Evolutionary conservation across 2,888 invertebrate genomes (phyloP).

Genomic region (Hyposoter dolosus): DNA sequence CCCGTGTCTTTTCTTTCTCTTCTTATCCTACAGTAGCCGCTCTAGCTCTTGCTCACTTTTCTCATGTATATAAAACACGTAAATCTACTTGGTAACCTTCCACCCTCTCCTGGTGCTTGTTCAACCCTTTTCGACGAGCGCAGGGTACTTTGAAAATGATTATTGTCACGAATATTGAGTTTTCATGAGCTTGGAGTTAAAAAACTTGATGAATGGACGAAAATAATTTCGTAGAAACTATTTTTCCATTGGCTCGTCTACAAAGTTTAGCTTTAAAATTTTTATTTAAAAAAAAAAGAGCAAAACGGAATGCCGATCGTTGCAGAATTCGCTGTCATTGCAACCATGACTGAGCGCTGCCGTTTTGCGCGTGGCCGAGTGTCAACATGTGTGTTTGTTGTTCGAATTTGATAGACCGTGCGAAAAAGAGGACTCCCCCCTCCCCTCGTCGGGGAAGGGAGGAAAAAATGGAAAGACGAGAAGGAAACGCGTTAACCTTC

Average conservation of each 20-base stretch:
- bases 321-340: conserved; percentile 4
- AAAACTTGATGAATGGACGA: background rate
- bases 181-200: background rate
- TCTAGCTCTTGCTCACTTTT: conserved; percentile 48
- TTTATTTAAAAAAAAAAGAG: background rate
- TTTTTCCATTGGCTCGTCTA: background rate
- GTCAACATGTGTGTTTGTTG: conserved; percentile 71
- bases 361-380: conserved; percentile 11
- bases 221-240: background rate
- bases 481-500: conserved; percentile 17
- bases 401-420: conserved; percentile 75
- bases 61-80: conserved; percentile 27
- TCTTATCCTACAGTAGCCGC: conserved; percentile 57
- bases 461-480: conserved; percentile 45
- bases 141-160: conserved; percentile 47
- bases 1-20: conserved; percentile 68
- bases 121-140: conserved; percentile 59
- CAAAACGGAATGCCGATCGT: background rate
- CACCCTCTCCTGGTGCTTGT: conserved; percentile 20
- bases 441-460: background rate
- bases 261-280: background rate
- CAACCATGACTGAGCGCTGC: conserved; percentile 21
- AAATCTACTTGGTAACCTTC: conserved; percentile 35
- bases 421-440: conserved; percentile 67
- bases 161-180: conserved; percentile 36